These are phyloP conservation scores for Phalacrocorax brasilianus DNA, from an alignment of 2,113 vertebrate species.

Conservation along the genomic window DNA sequence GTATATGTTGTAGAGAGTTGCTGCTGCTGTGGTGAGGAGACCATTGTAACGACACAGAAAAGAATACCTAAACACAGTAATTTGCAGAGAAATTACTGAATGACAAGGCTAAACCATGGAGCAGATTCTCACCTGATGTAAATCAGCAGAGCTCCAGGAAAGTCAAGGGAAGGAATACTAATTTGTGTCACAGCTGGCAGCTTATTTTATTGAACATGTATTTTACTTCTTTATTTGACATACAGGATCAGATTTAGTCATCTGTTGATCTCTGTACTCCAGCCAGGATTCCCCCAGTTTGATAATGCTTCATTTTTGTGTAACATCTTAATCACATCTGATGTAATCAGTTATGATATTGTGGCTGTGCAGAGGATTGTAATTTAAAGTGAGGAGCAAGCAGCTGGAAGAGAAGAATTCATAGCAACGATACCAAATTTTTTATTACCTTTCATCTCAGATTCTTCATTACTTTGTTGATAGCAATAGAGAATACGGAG, in stretches of 20 bases:
- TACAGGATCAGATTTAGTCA: neutral
- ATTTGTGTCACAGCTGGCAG: neutral
- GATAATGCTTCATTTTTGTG: constrained; percentile 10
- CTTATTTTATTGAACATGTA: neutral
- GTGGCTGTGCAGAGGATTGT: neutral
- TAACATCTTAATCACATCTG: constrained; percentile 2
- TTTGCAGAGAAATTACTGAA: neutral
- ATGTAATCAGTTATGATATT: neutral
- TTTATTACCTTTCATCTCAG: neutral
- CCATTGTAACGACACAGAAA: neutral
- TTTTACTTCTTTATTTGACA: constrained; percentile 2
- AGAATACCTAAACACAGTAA: neutral
- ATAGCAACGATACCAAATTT: neutral
- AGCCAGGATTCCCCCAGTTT: neutral
- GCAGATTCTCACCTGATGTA: neutral
- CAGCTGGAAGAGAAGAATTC: neutral
- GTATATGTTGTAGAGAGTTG: accelerated
- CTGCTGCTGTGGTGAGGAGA: neutral
- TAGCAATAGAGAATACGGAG: neutral
- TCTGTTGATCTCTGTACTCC: neutral
- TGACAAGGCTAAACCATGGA: neutral
- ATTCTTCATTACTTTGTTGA: neutral
- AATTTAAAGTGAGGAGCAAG: constrained; percentile 1
- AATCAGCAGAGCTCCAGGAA: neutral
- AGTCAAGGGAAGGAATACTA: neutral